These are phyloP conservation scores for Austrofundulus limnaeus DNA, from an alignment of 2,113 vertebrate species.

Conservation along the genomic window DNA sequence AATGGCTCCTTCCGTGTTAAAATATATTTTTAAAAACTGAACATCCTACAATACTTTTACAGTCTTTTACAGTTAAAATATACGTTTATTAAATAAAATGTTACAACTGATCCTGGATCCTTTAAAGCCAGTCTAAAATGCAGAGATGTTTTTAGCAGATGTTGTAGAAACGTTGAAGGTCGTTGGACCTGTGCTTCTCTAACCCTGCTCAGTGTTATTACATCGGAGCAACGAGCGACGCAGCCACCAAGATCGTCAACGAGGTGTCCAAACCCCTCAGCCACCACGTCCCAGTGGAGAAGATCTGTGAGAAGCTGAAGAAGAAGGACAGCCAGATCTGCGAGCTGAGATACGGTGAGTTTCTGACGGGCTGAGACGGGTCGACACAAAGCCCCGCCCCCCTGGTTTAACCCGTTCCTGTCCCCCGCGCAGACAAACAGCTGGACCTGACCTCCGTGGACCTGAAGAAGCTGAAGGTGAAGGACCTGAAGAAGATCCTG, in stretches of 20 bases:
- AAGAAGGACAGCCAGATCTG: conserved; percentile 98
- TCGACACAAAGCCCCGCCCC: too few relatives aligned
- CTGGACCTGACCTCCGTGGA: conserved; percentile 93
- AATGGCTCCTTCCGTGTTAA: too few relatives aligned
- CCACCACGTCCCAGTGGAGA: conserved; percentile 91
- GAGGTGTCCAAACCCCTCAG: conserved; percentile 95
- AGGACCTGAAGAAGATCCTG: conserved; percentile 94
- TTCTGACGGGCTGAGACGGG: not conserved
- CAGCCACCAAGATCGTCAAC: conserved; percentile 95
- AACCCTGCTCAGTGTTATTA: conserved; percentile 94
- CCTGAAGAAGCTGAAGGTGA: conserved; percentile 94
- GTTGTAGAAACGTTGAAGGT: too few relatives aligned
- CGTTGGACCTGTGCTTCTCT: too few relatives aligned
- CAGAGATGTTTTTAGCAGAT: too few relatives aligned
- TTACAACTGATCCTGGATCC: too few relatives aligned
- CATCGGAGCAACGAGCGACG: conserved; percentile 92
- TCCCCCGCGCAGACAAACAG: conserved; percentile 85
- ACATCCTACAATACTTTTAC: too few relatives aligned
- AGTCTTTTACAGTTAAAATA: too few relatives aligned
- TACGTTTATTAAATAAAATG: too few relatives aligned
- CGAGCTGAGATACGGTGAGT: conserved; percentile 90
- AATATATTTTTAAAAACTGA: too few relatives aligned
- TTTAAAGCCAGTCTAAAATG: too few relatives aligned
- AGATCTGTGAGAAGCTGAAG: conserved; percentile 96
- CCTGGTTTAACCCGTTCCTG: too few relatives aligned